These are phyloP conservation scores for Drosophila miranda DNA, from an alignment of 1,140 invertebrate genomes.

Conservation along the genomic window DNA sequence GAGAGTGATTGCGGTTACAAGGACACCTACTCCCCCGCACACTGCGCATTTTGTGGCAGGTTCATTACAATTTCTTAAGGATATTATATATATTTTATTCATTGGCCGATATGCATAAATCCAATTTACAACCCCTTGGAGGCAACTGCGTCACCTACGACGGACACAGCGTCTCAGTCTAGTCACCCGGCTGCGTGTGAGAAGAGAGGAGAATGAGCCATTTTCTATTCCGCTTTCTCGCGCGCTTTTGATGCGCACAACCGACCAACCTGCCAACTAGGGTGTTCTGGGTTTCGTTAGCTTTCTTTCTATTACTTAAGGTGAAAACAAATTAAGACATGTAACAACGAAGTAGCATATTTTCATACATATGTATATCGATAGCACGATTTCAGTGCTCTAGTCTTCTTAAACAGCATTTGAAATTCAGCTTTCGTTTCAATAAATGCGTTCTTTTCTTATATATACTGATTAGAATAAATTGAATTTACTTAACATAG, in stretches of 20 bases:
- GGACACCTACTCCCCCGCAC: conserved; percentile 22
- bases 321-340: too few species aligned
- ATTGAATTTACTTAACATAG: too few species aligned
- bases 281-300: conserved; percentile 15
- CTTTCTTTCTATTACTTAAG: too few species aligned
- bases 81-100: conserved; percentile 24
- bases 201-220: conserved; percentile 26
- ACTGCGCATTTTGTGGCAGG: conserved; percentile 22
- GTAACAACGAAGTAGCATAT: too few species aligned
- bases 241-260: conserved; percentile 50
- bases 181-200: too few species aligned
- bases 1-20: background rate
- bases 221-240: conserved; percentile 41
- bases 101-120: conserved; percentile 51
- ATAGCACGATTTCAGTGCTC: too few species aligned
- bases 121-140: conserved; percentile 51
- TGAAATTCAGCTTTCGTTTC: too few species aligned
- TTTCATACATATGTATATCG: too few species aligned
- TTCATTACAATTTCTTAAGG: conserved; percentile 15
- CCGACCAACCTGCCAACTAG: background rate
- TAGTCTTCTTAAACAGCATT: too few species aligned
- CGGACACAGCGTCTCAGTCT: conserved; percentile 2
- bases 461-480: too few species aligned
- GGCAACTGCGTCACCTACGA: conserved; percentile 27
- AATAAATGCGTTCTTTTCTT: too few species aligned